Conservation (phyloP, 2,797 vertebrate species). For the Graptemys geographica region DNA sequence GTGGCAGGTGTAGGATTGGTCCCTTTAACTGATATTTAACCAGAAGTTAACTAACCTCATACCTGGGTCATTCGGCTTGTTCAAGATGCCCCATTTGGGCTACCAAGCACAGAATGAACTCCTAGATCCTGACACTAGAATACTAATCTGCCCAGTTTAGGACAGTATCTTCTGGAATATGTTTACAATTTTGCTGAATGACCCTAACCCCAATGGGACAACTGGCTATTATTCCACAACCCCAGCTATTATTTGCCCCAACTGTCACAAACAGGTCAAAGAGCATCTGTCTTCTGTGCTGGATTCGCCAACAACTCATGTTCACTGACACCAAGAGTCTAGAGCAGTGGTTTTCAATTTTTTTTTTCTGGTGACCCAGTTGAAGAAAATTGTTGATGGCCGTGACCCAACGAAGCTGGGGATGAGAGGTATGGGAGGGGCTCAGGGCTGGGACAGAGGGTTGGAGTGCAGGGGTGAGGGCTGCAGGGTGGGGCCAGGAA, state of each 20-base stretch:
- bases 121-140: accelerated
- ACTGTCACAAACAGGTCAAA: background rate
- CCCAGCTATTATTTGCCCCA: background rate
- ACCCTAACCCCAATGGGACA: background rate
- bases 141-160: background rate
- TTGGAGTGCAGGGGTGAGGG: too few relatives aligned
- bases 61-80: accelerated
- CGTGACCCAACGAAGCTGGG: too few relatives aligned
- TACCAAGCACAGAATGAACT: background rate
- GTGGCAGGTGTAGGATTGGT: background rate
- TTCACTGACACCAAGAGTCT: background rate
- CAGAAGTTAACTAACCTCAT: accelerated
- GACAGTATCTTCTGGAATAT: background rate
- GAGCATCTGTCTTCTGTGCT: background rate
- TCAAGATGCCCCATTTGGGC: accelerated
- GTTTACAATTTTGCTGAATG: background rate
- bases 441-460: too few relatives aligned
- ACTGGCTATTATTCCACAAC: background rate
- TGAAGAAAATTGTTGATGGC: too few relatives aligned
- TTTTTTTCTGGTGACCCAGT: too few relatives aligned
- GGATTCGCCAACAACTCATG: background rate
- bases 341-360: background rate
- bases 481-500: too few relatives aligned
- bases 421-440: too few relatives aligned
- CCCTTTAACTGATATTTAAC: accelerated